These are phyloP conservation scores for Cyclura pinguis DNA, from an alignment of 2,797 vertebrate species.

Conservation along the genomic window DNA sequence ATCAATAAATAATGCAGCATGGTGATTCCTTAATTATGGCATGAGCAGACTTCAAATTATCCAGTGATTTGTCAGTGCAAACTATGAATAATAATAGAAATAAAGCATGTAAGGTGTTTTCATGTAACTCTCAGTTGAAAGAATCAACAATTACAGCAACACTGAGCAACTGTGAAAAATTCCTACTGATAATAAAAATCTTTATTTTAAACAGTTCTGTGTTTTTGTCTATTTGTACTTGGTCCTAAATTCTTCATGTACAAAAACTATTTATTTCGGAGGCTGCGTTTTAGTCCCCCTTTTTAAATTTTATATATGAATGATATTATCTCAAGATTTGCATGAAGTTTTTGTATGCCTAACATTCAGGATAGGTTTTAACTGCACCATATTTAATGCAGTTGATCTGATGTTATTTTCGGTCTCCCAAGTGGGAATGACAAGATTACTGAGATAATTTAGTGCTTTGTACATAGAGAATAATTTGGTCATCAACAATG, in stretches of 20 bases:
- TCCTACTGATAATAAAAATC: constrained; percentile 19
- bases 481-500: no score
- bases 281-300: no score
- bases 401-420: no score
- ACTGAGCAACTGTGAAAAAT: neutral
- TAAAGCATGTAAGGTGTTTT: neutral
- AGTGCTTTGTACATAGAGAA: no score
- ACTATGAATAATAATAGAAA: neutral
- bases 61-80: constrained; percentile 21
- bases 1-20: neutral
- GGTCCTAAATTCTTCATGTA: neutral
- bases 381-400: no score
- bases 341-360: no score
- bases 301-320: no score
- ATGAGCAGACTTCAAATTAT: neutral
- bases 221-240: constrained; percentile 11
- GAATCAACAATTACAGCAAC: constrained; percentile 3
- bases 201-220: neutral
- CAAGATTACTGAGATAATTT: no score
- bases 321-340: no score
- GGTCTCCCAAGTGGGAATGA: no score
- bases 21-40: neutral
- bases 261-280: neutral
- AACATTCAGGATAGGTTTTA: no score
- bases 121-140: constrained; percentile 2